Percentiles rank a stretch among this genome's conserved stretches.
Conservation (phyloP, 2,113 vertebrate species). For the Malurus elegans region DNA sequence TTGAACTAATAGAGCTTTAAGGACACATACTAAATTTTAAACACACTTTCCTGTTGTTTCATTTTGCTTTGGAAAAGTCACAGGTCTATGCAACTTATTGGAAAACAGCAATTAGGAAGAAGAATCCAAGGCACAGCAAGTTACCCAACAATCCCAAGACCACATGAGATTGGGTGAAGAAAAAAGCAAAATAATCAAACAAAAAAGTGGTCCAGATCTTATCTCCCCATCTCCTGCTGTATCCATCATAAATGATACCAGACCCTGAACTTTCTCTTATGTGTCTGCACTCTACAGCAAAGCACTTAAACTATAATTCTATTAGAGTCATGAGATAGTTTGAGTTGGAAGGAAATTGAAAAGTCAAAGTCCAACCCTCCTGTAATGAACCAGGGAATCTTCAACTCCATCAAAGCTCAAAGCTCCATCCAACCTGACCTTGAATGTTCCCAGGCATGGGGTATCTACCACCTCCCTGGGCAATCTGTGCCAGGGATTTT, state of each 20-base stretch:
- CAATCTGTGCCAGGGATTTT: rapidly evolving
- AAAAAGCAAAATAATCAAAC: not conserved
- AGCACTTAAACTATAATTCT: not conserved
- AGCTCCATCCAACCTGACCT: not conserved
- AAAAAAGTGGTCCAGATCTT: not conserved
- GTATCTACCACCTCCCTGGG: no score
- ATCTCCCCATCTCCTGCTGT: not conserved
- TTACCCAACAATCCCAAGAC: not conserved
- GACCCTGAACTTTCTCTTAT: not conserved
- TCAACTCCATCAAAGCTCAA: not conserved
- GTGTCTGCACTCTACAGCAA: rapidly evolving
- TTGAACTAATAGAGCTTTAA: not conserved
- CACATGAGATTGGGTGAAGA: not conserved
- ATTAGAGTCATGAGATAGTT: not conserved
- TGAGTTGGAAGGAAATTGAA: not conserved
- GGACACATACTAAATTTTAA: not conserved
- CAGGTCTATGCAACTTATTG: not conserved
- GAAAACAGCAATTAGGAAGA: not conserved
- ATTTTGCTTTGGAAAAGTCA: not conserved
- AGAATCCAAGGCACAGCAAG: not conserved
- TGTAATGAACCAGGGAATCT: not conserved
- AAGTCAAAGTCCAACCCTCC: not conserved
- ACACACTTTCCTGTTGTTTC: not conserved
- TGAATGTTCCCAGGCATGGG: not conserved
- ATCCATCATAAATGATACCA: not conserved